These are phyloP conservation scores for Hystrix cristata DNA, from an alignment of 2,113 vertebrate genomes.

Conservation along the genomic window DNA sequence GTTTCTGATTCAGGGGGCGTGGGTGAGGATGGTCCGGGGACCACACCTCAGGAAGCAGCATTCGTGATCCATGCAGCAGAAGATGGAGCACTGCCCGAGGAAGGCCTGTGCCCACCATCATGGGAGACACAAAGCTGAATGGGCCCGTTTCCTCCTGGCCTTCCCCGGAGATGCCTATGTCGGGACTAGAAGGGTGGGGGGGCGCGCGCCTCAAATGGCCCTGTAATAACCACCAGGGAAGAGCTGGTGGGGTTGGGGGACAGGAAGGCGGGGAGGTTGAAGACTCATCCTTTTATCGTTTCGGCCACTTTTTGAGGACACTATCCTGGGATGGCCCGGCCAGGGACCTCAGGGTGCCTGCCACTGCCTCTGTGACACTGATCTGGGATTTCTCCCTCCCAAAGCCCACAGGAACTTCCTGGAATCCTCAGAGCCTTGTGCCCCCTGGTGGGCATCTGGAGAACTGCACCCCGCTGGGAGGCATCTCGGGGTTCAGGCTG, in stretches of 20 bases:
- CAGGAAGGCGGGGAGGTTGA: too few species aligned
- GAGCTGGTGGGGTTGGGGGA: background rate
- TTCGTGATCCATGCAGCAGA: background rate
- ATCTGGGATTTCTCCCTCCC: background rate
- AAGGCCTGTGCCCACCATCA: too few species aligned
- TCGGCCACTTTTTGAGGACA: background rate
- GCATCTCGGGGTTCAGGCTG: background rate
- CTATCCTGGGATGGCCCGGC: background rate
- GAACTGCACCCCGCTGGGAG: background rate
- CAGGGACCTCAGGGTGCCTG: background rate
- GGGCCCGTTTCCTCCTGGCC: background rate
- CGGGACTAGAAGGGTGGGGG: background rate
- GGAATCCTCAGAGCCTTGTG: background rate
- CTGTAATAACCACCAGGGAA: background rate
- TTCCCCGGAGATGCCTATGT: background rate
- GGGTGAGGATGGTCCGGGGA: too few species aligned
- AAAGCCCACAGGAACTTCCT: too few species aligned
- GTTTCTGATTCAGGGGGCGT: background rate
- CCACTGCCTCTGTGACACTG: background rate
- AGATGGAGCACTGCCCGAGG: accelerated
- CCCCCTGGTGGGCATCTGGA: background rate
- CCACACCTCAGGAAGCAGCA: background rate
- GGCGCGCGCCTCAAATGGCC: background rate
- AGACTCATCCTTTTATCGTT: background rate
- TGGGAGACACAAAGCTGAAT: background rate